phyloP scores from a whole-genome alignment of 1,140 invertebrate species.

The Augochlora pura region DNA sequence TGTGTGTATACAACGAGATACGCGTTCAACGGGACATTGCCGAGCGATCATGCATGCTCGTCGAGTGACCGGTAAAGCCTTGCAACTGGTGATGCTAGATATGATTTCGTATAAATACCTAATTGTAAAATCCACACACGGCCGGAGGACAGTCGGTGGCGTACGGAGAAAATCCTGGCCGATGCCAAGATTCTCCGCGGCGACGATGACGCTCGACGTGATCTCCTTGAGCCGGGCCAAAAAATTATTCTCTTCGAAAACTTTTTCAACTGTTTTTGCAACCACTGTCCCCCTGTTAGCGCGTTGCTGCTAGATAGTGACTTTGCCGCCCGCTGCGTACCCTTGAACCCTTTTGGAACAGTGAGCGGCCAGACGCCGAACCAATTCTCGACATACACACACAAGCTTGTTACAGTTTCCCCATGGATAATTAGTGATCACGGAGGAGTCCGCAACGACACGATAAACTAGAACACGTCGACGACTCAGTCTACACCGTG shows the following conservation, averaged over 20 bases:
- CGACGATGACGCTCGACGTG: background rate
- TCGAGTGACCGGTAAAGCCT: slow-evolving; percentile 51
- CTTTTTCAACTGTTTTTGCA: slow-evolving; percentile 51
- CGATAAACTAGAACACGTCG: background rate
- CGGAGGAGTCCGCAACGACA: background rate
- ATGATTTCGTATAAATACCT: slow-evolving; percentile 56
- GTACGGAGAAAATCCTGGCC: background rate
- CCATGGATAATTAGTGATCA: background rate
- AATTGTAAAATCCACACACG: slow-evolving; percentile 51
- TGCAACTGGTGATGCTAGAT: slow-evolving; percentile 61
- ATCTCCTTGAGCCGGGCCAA: background rate
- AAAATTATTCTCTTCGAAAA: slow-evolving; percentile 19
- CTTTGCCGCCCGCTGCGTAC: background rate
- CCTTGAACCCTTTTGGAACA: slow-evolving; percentile 1
- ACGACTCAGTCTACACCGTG: too few species aligned
- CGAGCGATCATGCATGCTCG: slow-evolving; percentile 45
- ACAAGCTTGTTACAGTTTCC: background rate
- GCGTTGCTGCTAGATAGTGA: slow-evolving; percentile 1
- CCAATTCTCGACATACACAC: background rate
- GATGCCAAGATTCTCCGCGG: too few species aligned
- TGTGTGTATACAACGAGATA: slow-evolving; percentile 70
- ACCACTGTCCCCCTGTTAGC: slow-evolving; percentile 17
- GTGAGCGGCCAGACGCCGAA: background rate
- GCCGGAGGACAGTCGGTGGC: slow-evolving; percentile 30
- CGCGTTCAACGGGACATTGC: slow-evolving; percentile 65